These are phyloP conservation scores for Pterocles burchelli DNA, from an alignment of 2,113 vertebrate species.

Conservation along the genomic window DNA sequence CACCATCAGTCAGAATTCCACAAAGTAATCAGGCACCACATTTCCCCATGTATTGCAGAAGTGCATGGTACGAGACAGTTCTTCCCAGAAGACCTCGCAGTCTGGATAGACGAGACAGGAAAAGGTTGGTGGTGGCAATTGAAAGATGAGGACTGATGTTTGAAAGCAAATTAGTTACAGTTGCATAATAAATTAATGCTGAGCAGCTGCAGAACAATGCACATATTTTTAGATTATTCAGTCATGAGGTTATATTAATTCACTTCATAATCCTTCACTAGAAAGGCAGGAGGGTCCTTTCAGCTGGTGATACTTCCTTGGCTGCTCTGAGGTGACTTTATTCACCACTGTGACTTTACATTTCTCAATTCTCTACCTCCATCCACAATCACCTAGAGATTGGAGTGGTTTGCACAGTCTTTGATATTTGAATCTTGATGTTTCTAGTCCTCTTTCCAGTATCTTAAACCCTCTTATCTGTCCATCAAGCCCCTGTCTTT, in stretches of 20 bases:
- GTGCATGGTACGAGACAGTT: neutral
- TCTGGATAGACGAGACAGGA: neutral
- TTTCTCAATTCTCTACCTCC: neutral
- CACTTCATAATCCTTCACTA: neutral
- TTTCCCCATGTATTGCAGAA: neutral
- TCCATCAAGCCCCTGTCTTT: neutral
- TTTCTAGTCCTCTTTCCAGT: neutral
- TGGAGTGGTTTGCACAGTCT: neutral
- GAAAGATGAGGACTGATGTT: neutral
- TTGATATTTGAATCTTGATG: neutral
- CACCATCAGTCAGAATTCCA: neutral
- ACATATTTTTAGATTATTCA: neutral
- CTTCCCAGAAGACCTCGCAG: neutral
- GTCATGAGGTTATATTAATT: neutral
- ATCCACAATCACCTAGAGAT: accelerated
- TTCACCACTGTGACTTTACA: neutral
- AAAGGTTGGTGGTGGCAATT: neutral
- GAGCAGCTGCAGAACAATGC: neutral
- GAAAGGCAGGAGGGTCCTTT: neutral
- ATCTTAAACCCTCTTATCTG: neutral
- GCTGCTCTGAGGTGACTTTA: neutral
- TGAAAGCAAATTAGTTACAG: neutral
- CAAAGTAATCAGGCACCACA: neutral
- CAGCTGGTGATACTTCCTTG: neutral
- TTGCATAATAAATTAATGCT: neutral